Percentiles rank a stretch among this genome's conserved stretches.
phyloP scores from a whole-genome alignment of 1,140 invertebrate species.

The Drosophila nigrodunni region DNA sequence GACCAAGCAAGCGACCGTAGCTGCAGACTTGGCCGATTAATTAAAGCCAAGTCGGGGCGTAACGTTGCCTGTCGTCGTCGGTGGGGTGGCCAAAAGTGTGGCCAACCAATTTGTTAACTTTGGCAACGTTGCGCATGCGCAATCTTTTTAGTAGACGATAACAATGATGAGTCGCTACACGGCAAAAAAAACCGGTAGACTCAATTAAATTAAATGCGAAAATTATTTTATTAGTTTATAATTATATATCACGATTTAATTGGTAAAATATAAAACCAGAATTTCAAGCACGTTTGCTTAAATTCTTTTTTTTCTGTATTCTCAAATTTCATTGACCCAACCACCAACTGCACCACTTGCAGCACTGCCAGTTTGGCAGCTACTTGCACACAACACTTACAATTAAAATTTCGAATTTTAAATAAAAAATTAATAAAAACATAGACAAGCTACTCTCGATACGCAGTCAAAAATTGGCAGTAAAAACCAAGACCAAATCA shows the following conservation, averaged over 20 bases:
- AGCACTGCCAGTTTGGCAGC: slow-evolving; percentile 65
- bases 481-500: neutral
- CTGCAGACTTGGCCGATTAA: slow-evolving; percentile 54
- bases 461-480: slow-evolving; percentile 2
- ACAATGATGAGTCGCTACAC: slow-evolving; percentile 54
- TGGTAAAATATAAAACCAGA: no score
- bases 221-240: no score
- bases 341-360: neutral
- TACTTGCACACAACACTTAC: slow-evolving; percentile 55
- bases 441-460: slow-evolving; percentile 18
- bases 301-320: no score
- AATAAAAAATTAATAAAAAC: slow-evolving; percentile 61
- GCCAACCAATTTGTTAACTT: slow-evolving; percentile 65
- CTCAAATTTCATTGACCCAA: slow-evolving; percentile 3
- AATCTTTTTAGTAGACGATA: slow-evolving; percentile 7
- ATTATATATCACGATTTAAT: no score
- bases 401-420: slow-evolving; percentile 57
- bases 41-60: slow-evolving; percentile 63
- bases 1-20: slow-evolving; percentile 4
- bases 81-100: slow-evolving; percentile 19
- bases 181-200: no score
- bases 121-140: slow-evolving; percentile 49
- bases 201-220: no score
- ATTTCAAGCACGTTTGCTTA: no score
- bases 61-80: slow-evolving; percentile 49